Evolutionary conservation across 1,140 invertebrate genomes (phyloP), one percentile per base, ranked within the genome.

Genomic region (Calycopis cecrops): DNA sequence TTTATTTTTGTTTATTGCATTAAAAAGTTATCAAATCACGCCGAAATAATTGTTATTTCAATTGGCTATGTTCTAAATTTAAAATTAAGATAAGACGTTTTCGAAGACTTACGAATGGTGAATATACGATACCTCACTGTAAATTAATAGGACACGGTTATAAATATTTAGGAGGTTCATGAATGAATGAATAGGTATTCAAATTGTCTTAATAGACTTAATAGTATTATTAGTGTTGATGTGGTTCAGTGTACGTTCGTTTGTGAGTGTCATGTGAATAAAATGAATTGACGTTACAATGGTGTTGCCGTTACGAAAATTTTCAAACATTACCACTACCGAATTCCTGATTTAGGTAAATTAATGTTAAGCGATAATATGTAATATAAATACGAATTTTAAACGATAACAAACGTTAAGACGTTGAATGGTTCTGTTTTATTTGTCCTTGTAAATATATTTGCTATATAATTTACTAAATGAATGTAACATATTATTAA

Each of bases 401-500:
- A 85, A 83, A 81, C 74, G 68, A 76, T 79, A 66, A 63, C 62
- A 77, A 75, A 80, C 62, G 63, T 64, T 71, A 52, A 65, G 55
- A 78, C 75, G 75, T 81, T 78, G 65, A 71, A 60, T 71, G 79
- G 85, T 88, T 84, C 76, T 67, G 70, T 83, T 87, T 86, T 60
- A 73, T 79, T 83, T 84, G 73, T 79, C 82, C 81, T 76, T 88
- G 87, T 88, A 88, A 87, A 88, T 87, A 83, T 80, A 87, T 83
- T 87, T 85, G 83, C 83, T 86, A 85, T 87, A 88, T 88, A 73
- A 84, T 87, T 87, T 85, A 85, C 71, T 84, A 87, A 85, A 88
- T 88, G 83, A 88, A 88, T 88, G 87, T 88, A 88, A 85, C 85
- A 88, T 87, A 88, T 85, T 87, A 88, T 79, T 87, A 85, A 83